These are phyloP conservation scores for Cyanocitta stelleri DNA, from an alignment of 2,113 vertebrate genomes.

Conservation along the genomic window DNA sequence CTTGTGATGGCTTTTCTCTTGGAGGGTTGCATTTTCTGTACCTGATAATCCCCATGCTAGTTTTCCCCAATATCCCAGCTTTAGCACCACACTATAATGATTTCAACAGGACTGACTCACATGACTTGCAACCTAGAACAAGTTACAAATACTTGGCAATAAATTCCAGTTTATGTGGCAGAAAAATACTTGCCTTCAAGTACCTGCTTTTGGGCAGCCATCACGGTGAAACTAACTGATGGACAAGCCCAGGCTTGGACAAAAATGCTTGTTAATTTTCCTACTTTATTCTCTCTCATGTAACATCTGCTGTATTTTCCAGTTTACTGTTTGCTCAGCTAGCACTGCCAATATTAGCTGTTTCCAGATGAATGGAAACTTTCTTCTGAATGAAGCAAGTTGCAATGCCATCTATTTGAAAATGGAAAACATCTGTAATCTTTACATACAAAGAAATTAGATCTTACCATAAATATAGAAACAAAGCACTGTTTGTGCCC, in stretches of 20 bases:
- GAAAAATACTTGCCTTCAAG: conserved; percentile 27
- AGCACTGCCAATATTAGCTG: not conserved
- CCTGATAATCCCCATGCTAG: not conserved
- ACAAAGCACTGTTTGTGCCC: not conserved
- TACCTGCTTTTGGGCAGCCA: conserved; percentile 38
- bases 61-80: not conserved
- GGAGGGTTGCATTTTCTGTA: not conserved
- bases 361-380: conserved; percentile 27
- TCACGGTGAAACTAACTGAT: conserved; percentile 55
- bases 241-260: not conserved
- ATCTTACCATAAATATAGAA: not conserved
- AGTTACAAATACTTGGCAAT: conserved; percentile 21
- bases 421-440: conserved; percentile 1
- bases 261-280: not conserved
- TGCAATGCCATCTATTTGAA: not conserved
- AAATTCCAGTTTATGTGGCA: conserved; percentile 22
- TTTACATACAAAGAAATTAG: not conserved
- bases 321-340: not conserved
- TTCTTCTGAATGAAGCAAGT: not conserved
- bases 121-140: conserved; percentile 19
- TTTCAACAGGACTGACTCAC: not conserved
- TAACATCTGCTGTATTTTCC: conserved; percentile 13
- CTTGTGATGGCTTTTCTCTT: not conserved
- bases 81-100: not conserved
- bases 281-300: not conserved